phyloP scores from a whole-genome alignment of 2,797 vertebrate genomes.

The Trachurus trachurus region DNA sequence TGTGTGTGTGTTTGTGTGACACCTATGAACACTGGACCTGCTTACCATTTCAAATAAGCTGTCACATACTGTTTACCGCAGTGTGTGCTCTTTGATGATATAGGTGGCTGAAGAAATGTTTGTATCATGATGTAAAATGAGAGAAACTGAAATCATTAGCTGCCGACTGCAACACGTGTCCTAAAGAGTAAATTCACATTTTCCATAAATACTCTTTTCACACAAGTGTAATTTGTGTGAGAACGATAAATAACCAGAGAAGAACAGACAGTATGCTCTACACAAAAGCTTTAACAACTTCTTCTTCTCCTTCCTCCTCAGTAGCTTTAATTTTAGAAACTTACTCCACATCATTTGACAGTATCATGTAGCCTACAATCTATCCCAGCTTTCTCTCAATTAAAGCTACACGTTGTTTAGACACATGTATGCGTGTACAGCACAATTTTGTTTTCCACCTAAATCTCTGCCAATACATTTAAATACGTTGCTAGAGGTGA shows the following conservation, averaged over 20 bases:
- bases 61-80: slow-evolving; percentile 27
- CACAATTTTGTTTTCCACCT: not conserved
- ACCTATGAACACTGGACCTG: slow-evolving; percentile 61
- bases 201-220: slow-evolving; percentile 11
- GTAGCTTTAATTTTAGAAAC: slow-evolving; percentile 9
- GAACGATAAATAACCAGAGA: slow-evolving; percentile 19
- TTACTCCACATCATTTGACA: not conserved
- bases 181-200: slow-evolving; percentile 17
- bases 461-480: slow-evolving; percentile 18
- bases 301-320: not conserved
- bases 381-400: not conserved
- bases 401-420: not conserved
- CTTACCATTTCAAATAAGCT: slow-evolving; percentile 72
- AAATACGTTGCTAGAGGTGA: slow-evolving; percentile 19
- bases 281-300: not conserved
- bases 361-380: not conserved
- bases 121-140: slow-evolving; percentile 36
- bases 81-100: slow-evolving; percentile 26
- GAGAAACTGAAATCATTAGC: slow-evolving; percentile 31
- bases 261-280: not conserved
- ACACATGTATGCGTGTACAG: not conserved
- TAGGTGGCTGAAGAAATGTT: slow-evolving; percentile 44
- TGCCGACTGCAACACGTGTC: not conserved
- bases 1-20: slow-evolving; percentile 35
- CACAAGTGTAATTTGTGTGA: slow-evolving; percentile 9